Conservation (phyloP, 2,888 invertebrate genomes). For the Trichogramma evanescens region DNA sequence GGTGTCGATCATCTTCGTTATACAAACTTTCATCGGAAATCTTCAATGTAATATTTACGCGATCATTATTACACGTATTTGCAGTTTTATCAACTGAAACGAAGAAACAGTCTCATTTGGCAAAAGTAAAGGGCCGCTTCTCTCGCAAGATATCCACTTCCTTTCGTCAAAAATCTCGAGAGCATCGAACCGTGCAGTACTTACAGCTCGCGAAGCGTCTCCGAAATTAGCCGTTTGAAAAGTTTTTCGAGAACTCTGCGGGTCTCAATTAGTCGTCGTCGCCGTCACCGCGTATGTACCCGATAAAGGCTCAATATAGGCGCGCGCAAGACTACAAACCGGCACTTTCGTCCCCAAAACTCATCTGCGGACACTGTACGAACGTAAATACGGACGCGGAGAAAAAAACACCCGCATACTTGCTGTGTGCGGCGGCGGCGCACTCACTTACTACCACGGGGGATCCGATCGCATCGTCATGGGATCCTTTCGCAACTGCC, state of each 20-base stretch:
- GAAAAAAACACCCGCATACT: conserved; percentile 8
- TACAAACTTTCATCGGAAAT: no score
- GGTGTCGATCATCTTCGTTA: no score
- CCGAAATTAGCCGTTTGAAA: conserved; percentile 2
- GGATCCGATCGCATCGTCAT: no score
- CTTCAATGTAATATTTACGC: no score
- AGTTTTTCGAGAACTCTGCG: conserved; percentile 6
- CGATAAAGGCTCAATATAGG: conserved; percentile 5
- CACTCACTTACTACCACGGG: no score
- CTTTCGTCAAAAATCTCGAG: no score
- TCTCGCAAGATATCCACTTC: no score
- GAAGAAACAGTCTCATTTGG: background rate
- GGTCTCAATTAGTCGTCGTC: conserved; percentile 12
- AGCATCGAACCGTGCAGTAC: conserved; percentile 5
- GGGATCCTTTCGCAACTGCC: no score
- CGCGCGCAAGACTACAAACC: background rate
- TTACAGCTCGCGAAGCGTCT: conserved; percentile 18
- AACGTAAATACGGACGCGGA: conserved; percentile 2
- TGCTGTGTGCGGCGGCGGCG: no score
- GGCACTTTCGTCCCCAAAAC: background rate
- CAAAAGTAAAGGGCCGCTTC: no score
- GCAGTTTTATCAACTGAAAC: background rate
- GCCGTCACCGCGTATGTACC: background rate
- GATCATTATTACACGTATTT: no score
- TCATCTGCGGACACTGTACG: background rate